phyloP scores from a whole-genome alignment of 2,113 vertebrate species.

The Ellobius talpinus region DNA sequence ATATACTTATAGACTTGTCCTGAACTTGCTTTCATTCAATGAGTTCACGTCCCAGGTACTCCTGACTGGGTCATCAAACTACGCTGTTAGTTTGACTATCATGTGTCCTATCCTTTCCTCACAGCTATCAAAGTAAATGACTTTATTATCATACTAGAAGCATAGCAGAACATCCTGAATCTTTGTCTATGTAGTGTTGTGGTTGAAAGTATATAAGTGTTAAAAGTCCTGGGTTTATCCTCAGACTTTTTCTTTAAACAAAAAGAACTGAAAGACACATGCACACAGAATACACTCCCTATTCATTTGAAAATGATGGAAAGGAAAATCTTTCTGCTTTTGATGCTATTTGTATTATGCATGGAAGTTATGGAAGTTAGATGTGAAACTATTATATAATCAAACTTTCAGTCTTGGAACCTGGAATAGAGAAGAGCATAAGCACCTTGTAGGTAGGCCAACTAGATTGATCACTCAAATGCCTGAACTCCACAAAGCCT shows the following conservation, averaged over 20 bases:
- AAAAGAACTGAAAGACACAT: not conserved
- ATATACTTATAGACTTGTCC: not conserved
- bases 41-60: not conserved
- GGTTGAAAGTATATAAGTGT: not conserved
- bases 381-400: not conserved
- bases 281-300: not conserved
- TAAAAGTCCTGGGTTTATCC: not conserved
- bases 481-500: not conserved
- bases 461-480: not conserved
- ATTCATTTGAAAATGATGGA: not conserved
- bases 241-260: not conserved
- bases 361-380: not conserved
- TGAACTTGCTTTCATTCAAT: not conserved
- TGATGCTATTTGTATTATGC: not conserved
- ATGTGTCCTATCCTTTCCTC: not conserved
- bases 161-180: not conserved
- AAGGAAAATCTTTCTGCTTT: not conserved
- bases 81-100: not conserved
- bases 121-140: not conserved
- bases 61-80: not conserved
- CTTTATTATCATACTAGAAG: not conserved
- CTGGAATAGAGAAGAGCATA: not conserved
- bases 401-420: not conserved
- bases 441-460: not conserved
- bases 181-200: not conserved